A percentile compares a stretch with the other conserved stretches of the same genome.
Evolutionary conservation across 2,797 vertebrate species (phyloP).

Genomic region (Erpetoichthys calabaricus): DNA sequence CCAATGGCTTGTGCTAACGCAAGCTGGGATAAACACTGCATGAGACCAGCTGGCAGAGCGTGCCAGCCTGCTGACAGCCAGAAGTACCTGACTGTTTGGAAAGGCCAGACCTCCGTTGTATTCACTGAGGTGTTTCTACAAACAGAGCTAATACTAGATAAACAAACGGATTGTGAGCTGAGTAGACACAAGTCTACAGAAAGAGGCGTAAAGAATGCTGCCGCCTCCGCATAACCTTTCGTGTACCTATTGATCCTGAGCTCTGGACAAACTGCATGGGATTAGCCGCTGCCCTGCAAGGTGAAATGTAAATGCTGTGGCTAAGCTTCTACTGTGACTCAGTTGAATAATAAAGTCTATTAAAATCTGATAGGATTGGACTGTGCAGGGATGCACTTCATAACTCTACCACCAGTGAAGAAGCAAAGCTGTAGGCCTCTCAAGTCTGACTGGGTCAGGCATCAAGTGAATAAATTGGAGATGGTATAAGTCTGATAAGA

Average conservation of each 20-base stretch:
- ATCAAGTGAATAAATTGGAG: no score
- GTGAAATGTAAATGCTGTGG: constrained; percentile 48
- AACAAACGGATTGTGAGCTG: constrained; percentile 82
- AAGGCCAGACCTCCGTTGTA: constrained; percentile 55
- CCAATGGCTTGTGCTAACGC: no score
- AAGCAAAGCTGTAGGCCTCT: no score
- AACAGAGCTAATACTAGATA: constrained; percentile 65
- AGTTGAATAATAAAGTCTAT: no score
- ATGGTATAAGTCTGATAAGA: no score
- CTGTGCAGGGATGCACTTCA: neutral
- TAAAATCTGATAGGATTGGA: constrained; percentile 16
- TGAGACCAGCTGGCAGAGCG: no score
- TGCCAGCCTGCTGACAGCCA: constrained; percentile 23
- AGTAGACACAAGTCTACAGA: constrained; percentile 71
- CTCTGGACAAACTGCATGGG: constrained; percentile 32
- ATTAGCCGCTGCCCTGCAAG: constrained; percentile 28
- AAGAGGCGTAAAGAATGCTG: constrained; percentile 73
- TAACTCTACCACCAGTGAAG: no score
- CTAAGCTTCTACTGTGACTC: constrained; percentile 28
- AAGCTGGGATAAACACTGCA: no score
- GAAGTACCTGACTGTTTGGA: constrained; percentile 53
- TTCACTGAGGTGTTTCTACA: constrained; percentile 63
- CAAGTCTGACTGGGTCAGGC: no score
- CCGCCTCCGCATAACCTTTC: constrained; percentile 70
- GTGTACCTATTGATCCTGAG: constrained; percentile 65